Evolutionary conservation across 92 coral and sea anemone species (phyloP), one percentile per base, ranked within the genome.

Genomic region (Zoanthus sociatus): DNA sequence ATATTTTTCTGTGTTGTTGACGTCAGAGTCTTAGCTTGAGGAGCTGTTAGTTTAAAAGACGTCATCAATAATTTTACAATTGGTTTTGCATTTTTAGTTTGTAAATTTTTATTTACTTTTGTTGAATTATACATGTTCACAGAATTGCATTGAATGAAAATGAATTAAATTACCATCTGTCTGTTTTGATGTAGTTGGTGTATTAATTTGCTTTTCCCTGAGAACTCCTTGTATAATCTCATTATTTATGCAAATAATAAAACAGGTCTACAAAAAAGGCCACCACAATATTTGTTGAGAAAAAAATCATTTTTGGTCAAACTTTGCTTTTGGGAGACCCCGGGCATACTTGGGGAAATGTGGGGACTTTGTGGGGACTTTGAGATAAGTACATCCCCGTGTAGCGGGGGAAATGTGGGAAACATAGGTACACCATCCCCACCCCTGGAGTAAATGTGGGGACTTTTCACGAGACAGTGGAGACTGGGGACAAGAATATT

Each of bases 111-210:
- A 26, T 26, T 26, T 26, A 26, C 26, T 26, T 26, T 26, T 26
- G 26, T 26, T 26, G 26, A 26, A 26, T 26, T 26, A 26, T 26
- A 26, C 26, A 26, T 26, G 0, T 0, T 26, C 26, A 26, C 26
- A 6, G 1, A 26, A 1, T 21, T 37, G 13, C 32, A 26, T 17
- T 64, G 20, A 26, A 69, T 8, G 30, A 37, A 69, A 20, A 66
- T 66, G 11, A n/a, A n/a, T 66, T 6, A 66, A n/a, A 32, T 75
- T 75, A 75, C 79, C 79, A 17, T 50, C 15, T 75, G 33, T 26
- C 44, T 75, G 79, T 75, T 75, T 75, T 46, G 33, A 64, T 45
- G 79, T 50, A 8, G 16, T 75, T 2, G 63, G 79, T 45, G 79
- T 48, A 48, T 6, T 20, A 44, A 17, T 75, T 42, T 74, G 50